Evolutionary conservation across 2,113 vertebrate species (phyloP).

Genomic region (Urocynchramus pylzowi): DNA sequence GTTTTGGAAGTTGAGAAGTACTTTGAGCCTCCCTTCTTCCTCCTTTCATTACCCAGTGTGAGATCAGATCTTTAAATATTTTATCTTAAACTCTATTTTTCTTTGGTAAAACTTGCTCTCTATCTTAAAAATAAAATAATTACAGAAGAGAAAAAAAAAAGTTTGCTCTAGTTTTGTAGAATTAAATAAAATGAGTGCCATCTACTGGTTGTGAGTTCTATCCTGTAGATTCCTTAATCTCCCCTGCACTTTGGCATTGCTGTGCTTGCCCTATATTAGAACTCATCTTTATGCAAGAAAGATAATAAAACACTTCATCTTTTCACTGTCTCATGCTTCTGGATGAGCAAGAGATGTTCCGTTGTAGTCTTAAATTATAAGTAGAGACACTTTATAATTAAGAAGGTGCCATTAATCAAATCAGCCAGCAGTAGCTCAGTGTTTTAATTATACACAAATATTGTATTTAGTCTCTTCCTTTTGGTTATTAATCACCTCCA

Average conservation of each 20-base stretch:
- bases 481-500: constrained; percentile 62
- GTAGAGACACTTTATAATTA: constrained; percentile 66
- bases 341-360: constrained; percentile 28
- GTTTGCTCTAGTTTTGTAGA: neutral
- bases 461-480: constrained; percentile 56
- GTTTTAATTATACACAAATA: constrained; percentile 67
- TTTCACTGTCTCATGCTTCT: constrained; percentile 34
- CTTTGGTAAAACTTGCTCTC: neutral
- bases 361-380: constrained; percentile 55
- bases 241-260: neutral
- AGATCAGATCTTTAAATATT: neutral
- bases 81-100: neutral
- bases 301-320: constrained; percentile 51
- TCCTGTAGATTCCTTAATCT: neutral
- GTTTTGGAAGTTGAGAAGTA: neutral
- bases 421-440: constrained; percentile 47
- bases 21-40: neutral
- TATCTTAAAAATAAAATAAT: neutral
- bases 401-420: constrained; percentile 65
- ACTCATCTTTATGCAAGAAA: constrained; percentile 56
- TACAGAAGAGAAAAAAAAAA: neutral
- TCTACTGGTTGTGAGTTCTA: constrained; percentile 48
- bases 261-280: neutral
- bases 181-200: constrained; percentile 65
- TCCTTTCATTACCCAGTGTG: neutral